A percentile compares a stretch with the other conserved stretches of the same genome.
Evolutionary conservation across 2,113 vertebrate species (phyloP).

Genomic region (Xenus cinereus): DNA sequence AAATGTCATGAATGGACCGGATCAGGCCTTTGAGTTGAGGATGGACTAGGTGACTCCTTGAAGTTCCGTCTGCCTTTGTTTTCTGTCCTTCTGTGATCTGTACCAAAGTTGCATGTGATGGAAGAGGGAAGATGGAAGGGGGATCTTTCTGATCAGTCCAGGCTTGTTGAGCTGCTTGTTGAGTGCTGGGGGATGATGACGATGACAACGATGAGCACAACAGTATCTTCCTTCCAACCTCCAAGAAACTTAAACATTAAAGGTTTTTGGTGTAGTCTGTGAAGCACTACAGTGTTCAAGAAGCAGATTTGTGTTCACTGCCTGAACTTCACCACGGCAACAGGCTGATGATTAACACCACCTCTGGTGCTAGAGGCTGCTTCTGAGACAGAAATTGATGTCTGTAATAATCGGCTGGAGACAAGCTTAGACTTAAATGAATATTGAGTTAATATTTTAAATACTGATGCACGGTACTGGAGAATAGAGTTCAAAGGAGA

Average conservation of each 20-base stretch:
- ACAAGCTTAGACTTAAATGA: neutral
- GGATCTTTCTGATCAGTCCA: neutral
- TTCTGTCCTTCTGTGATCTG: neutral
- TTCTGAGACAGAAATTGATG: neutral
- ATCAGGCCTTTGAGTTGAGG: neutral
- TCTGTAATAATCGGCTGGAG: neutral
- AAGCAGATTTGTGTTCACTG: neutral
- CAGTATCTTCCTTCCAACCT: neutral
- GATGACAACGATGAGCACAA: neutral
- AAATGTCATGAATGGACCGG: rapidly evolving
- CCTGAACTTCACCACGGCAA: neutral
- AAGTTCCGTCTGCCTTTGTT: neutral
- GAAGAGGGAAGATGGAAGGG: neutral
- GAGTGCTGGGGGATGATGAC: neutral
- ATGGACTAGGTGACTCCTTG: neutral
- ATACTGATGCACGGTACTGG: neutral
- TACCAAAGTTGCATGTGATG: rapidly evolving
- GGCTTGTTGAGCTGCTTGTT: neutral
- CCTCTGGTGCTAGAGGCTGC: neutral
- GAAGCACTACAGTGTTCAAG: neutral
- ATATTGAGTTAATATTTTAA: neutral
- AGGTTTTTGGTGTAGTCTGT: neutral
- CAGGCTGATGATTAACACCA: neutral
- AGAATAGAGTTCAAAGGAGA: neutral
- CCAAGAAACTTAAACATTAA: neutral